Evolutionary conservation across 2,888 invertebrate genomes (phyloP).

Genomic region (Matsumyia berberina): DNA sequence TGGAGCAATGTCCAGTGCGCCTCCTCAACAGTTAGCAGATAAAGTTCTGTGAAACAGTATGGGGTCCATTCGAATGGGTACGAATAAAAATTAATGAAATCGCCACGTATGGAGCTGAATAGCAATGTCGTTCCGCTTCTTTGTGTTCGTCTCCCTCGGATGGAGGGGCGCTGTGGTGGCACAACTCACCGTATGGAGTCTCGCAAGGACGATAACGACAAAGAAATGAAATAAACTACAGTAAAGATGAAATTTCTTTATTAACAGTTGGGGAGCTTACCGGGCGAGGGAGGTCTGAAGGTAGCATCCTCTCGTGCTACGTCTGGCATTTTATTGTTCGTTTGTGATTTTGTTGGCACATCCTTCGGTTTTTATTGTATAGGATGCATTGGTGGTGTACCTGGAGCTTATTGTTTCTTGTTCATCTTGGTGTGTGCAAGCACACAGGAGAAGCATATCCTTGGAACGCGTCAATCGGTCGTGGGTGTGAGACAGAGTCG

Average conservation of each 20-base stretch:
- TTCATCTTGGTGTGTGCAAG: neutral
- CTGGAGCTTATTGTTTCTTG: conserved; percentile 34
- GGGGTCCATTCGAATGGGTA: conserved; percentile 30
- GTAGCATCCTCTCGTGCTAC: neutral
- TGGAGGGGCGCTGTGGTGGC: too few relatives aligned
- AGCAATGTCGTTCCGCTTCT: conserved; percentile 27
- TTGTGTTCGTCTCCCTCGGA: too few relatives aligned
- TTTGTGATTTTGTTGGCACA: conserved; percentile 33
- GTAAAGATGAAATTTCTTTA: conserved; percentile 63
- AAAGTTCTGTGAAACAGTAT: conserved; percentile 14
- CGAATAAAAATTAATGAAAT: conserved; percentile 70
- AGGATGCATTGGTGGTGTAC: conserved; percentile 44
- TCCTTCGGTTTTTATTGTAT: conserved; percentile 16
- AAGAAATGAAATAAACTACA: conserved; percentile 44
- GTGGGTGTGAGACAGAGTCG: neutral
- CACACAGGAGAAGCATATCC: neutral
- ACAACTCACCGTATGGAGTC: neutral
- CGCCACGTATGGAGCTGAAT: conserved; percentile 57
- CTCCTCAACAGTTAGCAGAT: conserved; percentile 57
- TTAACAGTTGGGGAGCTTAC: conserved; percentile 39
- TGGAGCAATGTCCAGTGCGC: conserved; percentile 36
- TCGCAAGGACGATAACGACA: conserved; percentile 28
- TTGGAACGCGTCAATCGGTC: too few relatives aligned
- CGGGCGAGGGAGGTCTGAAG: too few relatives aligned
- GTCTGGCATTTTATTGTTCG: neutral